Evolutionary conservation across 2,888 invertebrate species (phyloP).

Genomic region (Gibbula magus): DNA sequence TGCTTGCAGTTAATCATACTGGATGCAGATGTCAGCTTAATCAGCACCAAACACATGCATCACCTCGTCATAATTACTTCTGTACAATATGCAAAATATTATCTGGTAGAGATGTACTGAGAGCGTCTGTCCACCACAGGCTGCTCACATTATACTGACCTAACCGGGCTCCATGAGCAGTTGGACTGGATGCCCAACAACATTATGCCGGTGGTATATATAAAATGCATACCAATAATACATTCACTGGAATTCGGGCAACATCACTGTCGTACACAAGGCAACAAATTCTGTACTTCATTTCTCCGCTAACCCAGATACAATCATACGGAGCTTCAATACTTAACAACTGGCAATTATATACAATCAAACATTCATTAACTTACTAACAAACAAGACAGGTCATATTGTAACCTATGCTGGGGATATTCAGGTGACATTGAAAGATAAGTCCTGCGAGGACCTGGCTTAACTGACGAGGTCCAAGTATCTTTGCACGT

Average conservation of each 20-base stretch:
- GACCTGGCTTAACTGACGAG: too few relatives aligned
- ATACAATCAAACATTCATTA: not conserved
- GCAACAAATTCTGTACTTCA: too few relatives aligned
- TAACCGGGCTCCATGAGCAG: not conserved
- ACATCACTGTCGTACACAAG: too few relatives aligned
- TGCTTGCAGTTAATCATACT: not conserved
- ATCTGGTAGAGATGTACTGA: not conserved
- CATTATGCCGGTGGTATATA: not conserved
- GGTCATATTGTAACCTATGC: not conserved
- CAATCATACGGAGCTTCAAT: not conserved
- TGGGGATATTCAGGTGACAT: too few relatives aligned
- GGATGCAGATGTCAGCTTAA: not conserved
- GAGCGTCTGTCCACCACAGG: not conserved
- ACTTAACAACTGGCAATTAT: not conserved
- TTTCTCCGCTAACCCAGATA: too few relatives aligned
- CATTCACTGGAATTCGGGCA: not conserved
- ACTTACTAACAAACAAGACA: constrained; percentile 3
- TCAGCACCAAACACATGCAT: not conserved
- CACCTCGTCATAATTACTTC: not conserved
- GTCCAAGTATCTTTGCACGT: too few relatives aligned
- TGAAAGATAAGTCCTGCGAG: too few relatives aligned
- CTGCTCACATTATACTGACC: not conserved
- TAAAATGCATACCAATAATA: constrained; percentile 7
- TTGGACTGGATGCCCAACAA: not conserved
- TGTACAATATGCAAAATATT: constrained; percentile 15